These are phyloP conservation scores for Loriculus beryllinus DNA, from an alignment of 2,797 vertebrate species.

Conservation along the genomic window DNA sequence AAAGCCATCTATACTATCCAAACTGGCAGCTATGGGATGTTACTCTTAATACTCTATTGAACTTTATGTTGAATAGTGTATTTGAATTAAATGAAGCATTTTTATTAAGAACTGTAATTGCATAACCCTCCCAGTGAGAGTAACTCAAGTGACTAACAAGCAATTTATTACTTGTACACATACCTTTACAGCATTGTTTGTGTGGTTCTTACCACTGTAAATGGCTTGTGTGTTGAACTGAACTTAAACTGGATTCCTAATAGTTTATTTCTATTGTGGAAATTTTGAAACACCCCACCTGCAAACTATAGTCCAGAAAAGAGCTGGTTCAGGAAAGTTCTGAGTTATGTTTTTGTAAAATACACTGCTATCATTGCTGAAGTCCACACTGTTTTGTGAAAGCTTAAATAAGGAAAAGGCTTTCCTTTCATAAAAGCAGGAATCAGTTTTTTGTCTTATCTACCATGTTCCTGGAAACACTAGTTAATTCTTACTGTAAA, in stretches of 20 bases:
- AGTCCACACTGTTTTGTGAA: not conserved
- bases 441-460: not conserved
- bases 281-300: not conserved
- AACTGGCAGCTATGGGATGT: not conserved
- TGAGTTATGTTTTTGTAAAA: not conserved
- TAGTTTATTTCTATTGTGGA: not conserved
- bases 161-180: not conserved
- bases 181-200: not conserved
- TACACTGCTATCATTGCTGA: not conserved
- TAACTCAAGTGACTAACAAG: not conserved
- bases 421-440: not conserved
- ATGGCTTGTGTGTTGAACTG: not conserved
- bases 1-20: not conserved
- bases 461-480: not conserved
- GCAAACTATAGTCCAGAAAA: not conserved
- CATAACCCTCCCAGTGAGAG: not conserved
- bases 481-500: not conserved
- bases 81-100: not conserved
- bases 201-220: not conserved
- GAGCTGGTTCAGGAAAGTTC: not conserved
- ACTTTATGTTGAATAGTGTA: accelerated
- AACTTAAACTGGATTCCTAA: not conserved
- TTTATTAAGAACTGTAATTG: not conserved
- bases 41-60: not conserved
- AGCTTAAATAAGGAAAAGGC: not conserved